A percentile compares a stretch with the other conserved stretches of the same genome.
Evolutionary conservation across 2,888 invertebrate species (phyloP).

Genomic region (Agrenia bidenticulata): DNA sequence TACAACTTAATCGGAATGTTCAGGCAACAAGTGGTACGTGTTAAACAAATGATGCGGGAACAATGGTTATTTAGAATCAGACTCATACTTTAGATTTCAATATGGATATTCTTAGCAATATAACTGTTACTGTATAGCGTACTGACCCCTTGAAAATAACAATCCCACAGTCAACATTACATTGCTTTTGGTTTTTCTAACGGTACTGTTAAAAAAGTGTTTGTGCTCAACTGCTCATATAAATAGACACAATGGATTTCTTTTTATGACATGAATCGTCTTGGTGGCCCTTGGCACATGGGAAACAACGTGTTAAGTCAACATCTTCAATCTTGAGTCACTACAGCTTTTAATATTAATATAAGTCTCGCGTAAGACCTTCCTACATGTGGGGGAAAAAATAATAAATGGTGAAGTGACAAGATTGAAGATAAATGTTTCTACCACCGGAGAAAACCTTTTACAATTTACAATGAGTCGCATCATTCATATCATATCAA

Average conservation of each 20-base stretch:
- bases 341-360: background rate
- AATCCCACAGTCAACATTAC: too few relatives aligned
- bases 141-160: too few relatives aligned
- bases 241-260: background rate
- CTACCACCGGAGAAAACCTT: background rate
- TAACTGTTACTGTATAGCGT: too few relatives aligned
- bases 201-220: too few relatives aligned
- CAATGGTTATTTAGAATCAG: too few relatives aligned
- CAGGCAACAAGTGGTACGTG: too few relatives aligned
- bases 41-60: too few relatives aligned
- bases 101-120: too few relatives aligned
- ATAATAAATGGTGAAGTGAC: constrained; percentile 19
- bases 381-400: background rate
- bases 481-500: constrained; percentile 12
- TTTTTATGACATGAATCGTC: background rate
- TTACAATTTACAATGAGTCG: background rate
- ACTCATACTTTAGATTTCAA: too few relatives aligned
- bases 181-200: too few relatives aligned
- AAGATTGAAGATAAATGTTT: constrained; percentile 20
- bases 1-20: too few relatives aligned
- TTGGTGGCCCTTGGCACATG: constrained; percentile 1
- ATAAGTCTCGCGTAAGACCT: background rate
- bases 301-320: constrained; percentile 18
- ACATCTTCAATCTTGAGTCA: constrained; percentile 24
- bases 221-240: too few relatives aligned